Base-by-base conservation (phyloP, 64 coral and sea anemone species). In the Montipora efflorescens region DNA sequence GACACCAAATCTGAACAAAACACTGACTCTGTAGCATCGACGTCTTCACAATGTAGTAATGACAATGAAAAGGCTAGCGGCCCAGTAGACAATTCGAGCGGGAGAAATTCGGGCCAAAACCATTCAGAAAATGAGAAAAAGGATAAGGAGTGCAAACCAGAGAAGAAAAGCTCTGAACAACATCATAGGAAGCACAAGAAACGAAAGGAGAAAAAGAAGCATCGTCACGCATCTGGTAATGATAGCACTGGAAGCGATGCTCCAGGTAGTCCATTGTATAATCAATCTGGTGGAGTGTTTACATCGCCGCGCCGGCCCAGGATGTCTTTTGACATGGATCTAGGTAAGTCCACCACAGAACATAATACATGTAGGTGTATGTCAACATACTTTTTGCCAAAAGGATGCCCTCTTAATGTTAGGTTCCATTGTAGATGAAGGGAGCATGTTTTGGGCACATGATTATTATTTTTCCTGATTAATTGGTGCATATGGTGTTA, bases 191-290 rank as follows among this genome's bases (percentile, higher is more conserved):
- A 87, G 48, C 89, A 92, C 52, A 91, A 93, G 76, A 88, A 88
- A 52, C 79, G 92, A 66, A 97, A 88, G 76, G 96, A 97, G 46
- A 95, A 80, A 84, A 95, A 91, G 53, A 94, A 95, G 87, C 89
- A 95, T 14, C 82, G 93, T 8, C 96, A 88, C 45, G 84, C 94
- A 89, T 97, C 96, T 79, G 90, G 93, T 46, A 97, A 97, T 95
- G 96, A 97, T 15, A 97, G 92, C 21, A 97, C 83, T 57, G 94
- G 94, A 36, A 97, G 93, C 23, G 96, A 97, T 76, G 93, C 79
- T 15, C 95, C 92, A 59, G 84, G 83, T 9, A 94, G 96, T 83
- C 93, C 96, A 76, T 23, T 59, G 67, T 78, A 79, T 85, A 83
- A 36, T 12, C 80, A 93, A 5, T 81, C 92, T 4, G 74, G 59